A percentile compares a stretch with the other conserved stretches of the same genome.
Conservation (phyloP, 2,888 invertebrate genomes). For the Taenaris catops region DNA sequence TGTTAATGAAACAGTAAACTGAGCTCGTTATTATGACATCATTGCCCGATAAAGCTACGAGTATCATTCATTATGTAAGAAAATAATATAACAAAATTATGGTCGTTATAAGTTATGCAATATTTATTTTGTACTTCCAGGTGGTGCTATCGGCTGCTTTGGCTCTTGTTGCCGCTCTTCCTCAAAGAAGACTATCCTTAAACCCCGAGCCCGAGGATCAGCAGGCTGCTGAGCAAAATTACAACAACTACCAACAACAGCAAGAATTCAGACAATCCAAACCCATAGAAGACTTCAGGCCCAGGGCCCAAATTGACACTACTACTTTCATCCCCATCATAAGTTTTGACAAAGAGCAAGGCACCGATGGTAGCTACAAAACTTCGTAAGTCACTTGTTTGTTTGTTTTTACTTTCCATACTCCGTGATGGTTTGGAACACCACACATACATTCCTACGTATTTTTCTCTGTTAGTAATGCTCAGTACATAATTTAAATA, state of each 20-base stretch:
- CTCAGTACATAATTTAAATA: no score
- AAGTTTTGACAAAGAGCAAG: conserved; percentile 90
- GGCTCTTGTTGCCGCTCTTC: conserved; percentile 61
- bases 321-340: conserved; percentile 91
- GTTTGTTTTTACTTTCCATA: neutral
- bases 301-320: conserved; percentile 69
- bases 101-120: no score
- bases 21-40: no score
- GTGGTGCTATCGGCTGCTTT: conserved; percentile 51
- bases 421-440: no score
- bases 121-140: conserved; percentile 55
- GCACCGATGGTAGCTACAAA: conserved; percentile 91
- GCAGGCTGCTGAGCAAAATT: conserved; percentile 56
- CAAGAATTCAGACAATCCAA: conserved; percentile 51
- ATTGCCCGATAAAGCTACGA: no score
- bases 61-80: no score
- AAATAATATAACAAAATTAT: no score
- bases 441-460: no score
- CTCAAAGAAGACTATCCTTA: conserved; percentile 59
- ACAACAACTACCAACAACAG: conserved; percentile 50
- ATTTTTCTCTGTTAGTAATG: no score
- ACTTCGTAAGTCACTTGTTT: conserved; percentile 80
- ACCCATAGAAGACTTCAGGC: conserved; percentile 63
- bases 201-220: conserved; percentile 57
- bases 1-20: no score